Conservation (phyloP, 1,140 invertebrate genomes). For the Diplogasteroides magnus region DNA sequence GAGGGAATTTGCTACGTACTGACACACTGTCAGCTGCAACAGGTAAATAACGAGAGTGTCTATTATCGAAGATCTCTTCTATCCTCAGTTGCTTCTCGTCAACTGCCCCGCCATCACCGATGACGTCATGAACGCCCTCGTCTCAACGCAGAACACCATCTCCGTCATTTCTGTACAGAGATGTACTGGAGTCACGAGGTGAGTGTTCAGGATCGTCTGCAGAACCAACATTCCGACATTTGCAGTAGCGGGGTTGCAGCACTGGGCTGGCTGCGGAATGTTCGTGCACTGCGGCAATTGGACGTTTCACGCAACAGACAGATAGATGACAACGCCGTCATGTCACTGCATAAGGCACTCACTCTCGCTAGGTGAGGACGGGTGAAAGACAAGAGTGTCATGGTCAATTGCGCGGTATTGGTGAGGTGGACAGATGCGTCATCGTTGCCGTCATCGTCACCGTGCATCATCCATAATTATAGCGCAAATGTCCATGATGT, state of each 20-base stretch:
- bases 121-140: slow-evolving; percentile 20
- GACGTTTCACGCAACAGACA: slow-evolving; percentile 22
- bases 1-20: slow-evolving; percentile 2
- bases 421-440: neutral
- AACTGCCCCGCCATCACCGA: slow-evolving; percentile 9
- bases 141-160: slow-evolving; percentile 7
- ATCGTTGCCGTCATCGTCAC: neutral
- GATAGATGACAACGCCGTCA: slow-evolving; percentile 19
- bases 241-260: slow-evolving; percentile 14
- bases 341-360: slow-evolving; percentile 17
- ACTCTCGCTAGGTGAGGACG: neutral
- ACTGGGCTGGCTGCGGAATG: slow-evolving; percentile 15
- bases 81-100: slow-evolving; percentile 4
- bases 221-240: slow-evolving; percentile 1
- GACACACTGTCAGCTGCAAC: slow-evolving; percentile 11
- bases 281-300: slow-evolving; percentile 9
- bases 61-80: neutral
- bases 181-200: slow-evolving; percentile 13
- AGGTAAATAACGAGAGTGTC: slow-evolving; percentile 1
- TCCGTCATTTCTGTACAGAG: slow-evolving; percentile 14
- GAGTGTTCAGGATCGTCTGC: neutral
- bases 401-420: neutral
- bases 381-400: too few relatives aligned
- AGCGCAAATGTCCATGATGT: too few relatives aligned
- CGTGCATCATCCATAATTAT: too few relatives aligned